phyloP scores from a whole-genome alignment of 2,888 invertebrate species.

The Chironomus tentans region DNA sequence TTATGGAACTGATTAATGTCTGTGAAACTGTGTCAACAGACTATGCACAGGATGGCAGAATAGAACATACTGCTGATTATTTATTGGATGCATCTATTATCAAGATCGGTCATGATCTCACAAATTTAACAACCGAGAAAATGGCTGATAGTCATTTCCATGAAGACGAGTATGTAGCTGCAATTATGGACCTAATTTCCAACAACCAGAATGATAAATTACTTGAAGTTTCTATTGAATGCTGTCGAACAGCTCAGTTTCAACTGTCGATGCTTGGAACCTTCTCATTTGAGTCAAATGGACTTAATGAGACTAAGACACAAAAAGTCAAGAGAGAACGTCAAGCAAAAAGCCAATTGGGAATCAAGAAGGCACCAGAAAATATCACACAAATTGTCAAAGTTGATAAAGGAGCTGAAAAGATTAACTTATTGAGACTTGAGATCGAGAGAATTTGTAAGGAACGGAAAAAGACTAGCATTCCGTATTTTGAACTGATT shows the following conservation, averaged over 20 bases:
- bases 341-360: constrained; percentile 33
- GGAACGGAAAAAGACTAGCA: constrained; percentile 39
- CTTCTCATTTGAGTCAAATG: constrained; percentile 33
- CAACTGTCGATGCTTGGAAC: constrained; percentile 34
- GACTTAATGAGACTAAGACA: constrained; percentile 32
- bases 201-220: constrained; percentile 30
- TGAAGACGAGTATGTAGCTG: constrained; percentile 35
- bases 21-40: not conserved
- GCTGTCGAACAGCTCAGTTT: constrained; percentile 31
- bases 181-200: constrained; percentile 34
- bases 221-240: constrained; percentile 30
- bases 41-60: constrained; percentile 11
- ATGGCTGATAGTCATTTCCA: constrained; percentile 34
- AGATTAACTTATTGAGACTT: constrained; percentile 44
- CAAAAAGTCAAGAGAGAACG: constrained; percentile 35
- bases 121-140: constrained; percentile 35
- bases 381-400: constrained; percentile 43
- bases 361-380: constrained; percentile 44
- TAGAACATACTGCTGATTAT: constrained; percentile 38
- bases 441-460: constrained; percentile 33
- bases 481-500: constrained; percentile 49
- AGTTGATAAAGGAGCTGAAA: constrained; percentile 46
- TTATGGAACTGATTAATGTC: not conserved
- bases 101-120: constrained; percentile 37
- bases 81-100: constrained; percentile 40